Evolutionary conservation across 2,113 vertebrate species (phyloP).

Genomic region (Theristicus caerulescens): DNA sequence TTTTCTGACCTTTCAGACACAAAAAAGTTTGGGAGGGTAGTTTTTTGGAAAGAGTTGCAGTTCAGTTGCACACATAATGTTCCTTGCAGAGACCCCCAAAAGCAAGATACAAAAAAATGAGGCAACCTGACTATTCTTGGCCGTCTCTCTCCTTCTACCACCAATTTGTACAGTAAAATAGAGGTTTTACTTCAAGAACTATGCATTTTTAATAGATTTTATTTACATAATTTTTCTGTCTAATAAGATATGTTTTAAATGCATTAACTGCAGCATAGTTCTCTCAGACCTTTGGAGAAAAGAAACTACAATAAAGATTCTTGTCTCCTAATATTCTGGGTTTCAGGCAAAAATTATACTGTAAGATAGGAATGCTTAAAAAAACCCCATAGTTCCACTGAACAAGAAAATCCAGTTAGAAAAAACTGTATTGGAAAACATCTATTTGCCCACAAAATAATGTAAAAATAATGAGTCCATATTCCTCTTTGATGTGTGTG

Average conservation of each 20-base stretch:
- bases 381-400: conserved; percentile 70
- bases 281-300: conserved; percentile 38
- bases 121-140: neutral
- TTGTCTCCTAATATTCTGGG: conserved; percentile 40
- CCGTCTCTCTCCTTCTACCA: neutral
- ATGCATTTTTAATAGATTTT: conserved; percentile 55
- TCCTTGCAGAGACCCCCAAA: neutral
- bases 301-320: conserved; percentile 17
- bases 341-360: conserved; percentile 58
- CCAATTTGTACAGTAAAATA: neutral
- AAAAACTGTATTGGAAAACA: conserved; percentile 76
- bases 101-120: neutral
- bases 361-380: conserved; percentile 69
- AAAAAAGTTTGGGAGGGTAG: neutral
- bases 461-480: conserved; percentile 84
- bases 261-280: conserved; percentile 40
- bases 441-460: conserved; percentile 84
- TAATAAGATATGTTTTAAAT: conserved; percentile 45
- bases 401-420: conserved; percentile 79
- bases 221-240: conserved; percentile 43
- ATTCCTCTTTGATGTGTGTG: conserved; percentile 81
- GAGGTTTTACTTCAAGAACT: neutral
- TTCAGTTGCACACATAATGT: rapidly evolving
- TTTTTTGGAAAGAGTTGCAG: neutral
- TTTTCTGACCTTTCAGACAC: neutral